A percentile compares a stretch with the other conserved stretches of the same genome.
Conservation (phyloP, 1,140 invertebrate species). For the Amyelois transitella region DNA sequence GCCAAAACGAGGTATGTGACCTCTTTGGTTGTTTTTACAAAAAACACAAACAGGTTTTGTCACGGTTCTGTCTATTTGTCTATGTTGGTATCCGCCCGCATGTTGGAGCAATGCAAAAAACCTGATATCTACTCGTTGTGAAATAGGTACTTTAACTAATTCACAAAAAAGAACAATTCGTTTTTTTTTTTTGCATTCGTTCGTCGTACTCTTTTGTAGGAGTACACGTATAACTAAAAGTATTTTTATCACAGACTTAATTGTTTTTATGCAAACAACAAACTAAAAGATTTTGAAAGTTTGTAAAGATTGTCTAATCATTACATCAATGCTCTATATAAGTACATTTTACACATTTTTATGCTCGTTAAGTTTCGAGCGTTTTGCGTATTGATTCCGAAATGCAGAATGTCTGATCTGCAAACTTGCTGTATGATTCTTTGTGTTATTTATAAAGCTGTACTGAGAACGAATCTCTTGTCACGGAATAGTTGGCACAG, state of each 20-base stretch:
- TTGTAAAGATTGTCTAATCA: no score
- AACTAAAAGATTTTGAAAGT: no score
- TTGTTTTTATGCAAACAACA: no score
- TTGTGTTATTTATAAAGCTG: constrained; percentile 43
- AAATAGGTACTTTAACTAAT: constrained; percentile 20
- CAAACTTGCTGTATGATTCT: constrained; percentile 8
- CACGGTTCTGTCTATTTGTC: constrained; percentile 35
- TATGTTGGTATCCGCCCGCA: constrained; percentile 33
- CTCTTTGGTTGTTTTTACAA: constrained; percentile 55
- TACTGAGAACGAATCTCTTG: constrained; percentile 42
- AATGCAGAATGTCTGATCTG: neutral
- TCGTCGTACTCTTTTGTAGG: no score
- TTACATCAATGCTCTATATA: no score
- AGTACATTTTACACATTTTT: neutral
- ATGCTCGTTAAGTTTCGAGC: no score
- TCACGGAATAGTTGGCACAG: constrained; percentile 54
- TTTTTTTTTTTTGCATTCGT: constrained; percentile 24
- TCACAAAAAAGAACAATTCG: constrained; percentile 29
- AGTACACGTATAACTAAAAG: no score
- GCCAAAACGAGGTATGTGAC: constrained; percentile 59
- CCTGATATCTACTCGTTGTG: constrained; percentile 19
- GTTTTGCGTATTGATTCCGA: neutral
- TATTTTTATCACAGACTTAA: no score
- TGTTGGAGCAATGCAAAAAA: constrained; percentile 20
- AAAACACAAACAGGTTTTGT: constrained; percentile 43